These are phyloP conservation scores for Solen grandis DNA, from an alignment of 1,140 invertebrate species.

Conservation along the genomic window DNA sequence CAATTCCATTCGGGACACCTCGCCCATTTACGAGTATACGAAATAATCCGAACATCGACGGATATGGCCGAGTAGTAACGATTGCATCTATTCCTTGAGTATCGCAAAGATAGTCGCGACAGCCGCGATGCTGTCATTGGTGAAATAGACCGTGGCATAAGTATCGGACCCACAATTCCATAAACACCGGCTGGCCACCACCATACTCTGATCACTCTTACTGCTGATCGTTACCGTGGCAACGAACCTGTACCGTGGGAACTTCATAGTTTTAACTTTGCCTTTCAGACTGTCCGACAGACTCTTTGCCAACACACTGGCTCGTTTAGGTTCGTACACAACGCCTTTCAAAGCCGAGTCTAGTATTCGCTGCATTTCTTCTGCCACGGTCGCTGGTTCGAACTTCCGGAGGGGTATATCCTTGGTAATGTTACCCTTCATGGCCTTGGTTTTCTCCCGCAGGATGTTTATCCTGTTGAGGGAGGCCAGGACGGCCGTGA, in stretches of 20 bases:
- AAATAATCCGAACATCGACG: no score
- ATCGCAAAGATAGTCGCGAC: conserved; percentile 70
- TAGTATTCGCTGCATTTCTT: conserved; percentile 49
- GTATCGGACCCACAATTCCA: conserved; percentile 69
- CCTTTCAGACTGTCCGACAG: conserved; percentile 63
- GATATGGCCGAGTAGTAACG: no score
- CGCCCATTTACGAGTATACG: no score
- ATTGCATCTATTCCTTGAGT: conserved; percentile 58
- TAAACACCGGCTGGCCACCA: conserved; percentile 70
- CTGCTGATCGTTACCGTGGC: conserved; percentile 71
- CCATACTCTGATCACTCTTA: conserved; percentile 69
- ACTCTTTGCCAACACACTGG: conserved; percentile 50
- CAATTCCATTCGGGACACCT: no score
- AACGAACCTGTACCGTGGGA: conserved; percentile 73
- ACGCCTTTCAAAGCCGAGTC: conserved; percentile 50
- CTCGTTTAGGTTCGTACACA: conserved; percentile 57
- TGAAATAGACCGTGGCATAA: conserved; percentile 66
- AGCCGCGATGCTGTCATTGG: conserved; percentile 67
- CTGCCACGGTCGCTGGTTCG: neutral
- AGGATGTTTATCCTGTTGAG: conserved; percentile 34
- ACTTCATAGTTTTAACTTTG: conserved; percentile 66
- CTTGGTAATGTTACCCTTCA: conserved; percentile 44
- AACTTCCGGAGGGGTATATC: conserved; percentile 43
- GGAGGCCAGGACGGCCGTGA: conserved; percentile 32
- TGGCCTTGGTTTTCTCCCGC: conserved; percentile 18